A percentile compares a stretch with the other conserved stretches of the same genome.
These are phyloP conservation scores for Upupa epops DNA, from an alignment of 2,113 vertebrate species.

Conservation along the genomic window DNA sequence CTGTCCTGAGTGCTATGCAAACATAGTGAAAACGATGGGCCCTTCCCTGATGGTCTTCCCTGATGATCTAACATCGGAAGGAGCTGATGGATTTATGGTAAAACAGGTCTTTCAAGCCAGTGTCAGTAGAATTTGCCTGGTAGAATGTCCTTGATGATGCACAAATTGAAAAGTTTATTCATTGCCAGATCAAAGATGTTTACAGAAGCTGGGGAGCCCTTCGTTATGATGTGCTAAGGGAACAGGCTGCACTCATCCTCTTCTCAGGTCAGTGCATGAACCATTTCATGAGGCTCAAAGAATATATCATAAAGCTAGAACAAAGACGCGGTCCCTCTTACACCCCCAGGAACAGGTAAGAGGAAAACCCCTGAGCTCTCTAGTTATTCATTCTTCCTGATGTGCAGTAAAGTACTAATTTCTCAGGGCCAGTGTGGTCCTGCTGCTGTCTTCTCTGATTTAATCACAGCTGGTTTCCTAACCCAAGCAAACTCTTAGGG, in stretches of 20 bases:
- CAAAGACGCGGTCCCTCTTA: neutral
- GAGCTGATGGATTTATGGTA: neutral
- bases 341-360: neutral
- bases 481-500: neutral
- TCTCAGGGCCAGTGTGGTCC: neutral
- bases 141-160: neutral
- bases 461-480: neutral
- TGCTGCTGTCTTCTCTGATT: neutral
- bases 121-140: neutral
- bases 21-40: neutral
- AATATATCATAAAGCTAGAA: neutral
- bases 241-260: neutral
- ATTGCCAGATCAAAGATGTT: neutral
- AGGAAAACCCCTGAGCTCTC: neutral
- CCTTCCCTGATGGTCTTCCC: neutral
- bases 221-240: rapidly evolving
- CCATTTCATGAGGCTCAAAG: neutral
- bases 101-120: neutral
- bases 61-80: neutral
- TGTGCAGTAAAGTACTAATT: neutral
- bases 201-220: neutral
- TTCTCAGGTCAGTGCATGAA: neutral
- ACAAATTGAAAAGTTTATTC: neutral
- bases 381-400: neutral
- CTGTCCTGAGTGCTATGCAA: neutral